Percentiles rank a stretch among this genome's conserved stretches.
Conservation (phyloP, 2,797 vertebrate species). For the Rhodeus uyekii region DNA sequence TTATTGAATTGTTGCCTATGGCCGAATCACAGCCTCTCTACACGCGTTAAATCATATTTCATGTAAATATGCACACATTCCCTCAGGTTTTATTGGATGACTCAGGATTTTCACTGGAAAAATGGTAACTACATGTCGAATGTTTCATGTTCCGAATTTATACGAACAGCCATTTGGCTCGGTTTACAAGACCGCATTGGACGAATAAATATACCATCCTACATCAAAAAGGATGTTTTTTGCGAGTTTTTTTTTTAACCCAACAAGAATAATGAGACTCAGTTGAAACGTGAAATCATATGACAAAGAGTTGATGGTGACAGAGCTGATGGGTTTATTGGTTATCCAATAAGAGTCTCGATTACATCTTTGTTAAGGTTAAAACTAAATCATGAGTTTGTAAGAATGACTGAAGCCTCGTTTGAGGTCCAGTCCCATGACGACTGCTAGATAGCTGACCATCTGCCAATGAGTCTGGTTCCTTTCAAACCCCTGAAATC, state of each 20-base stretch:
- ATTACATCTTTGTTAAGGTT: conserved; percentile 20
- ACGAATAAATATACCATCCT: not conserved
- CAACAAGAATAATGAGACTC: conserved; percentile 17
- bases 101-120: not conserved
- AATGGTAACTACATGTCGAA: not conserved
- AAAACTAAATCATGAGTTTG: conserved; percentile 16
- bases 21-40: not conserved
- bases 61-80: not conserved
- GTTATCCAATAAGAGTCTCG: conserved; percentile 22
- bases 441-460: conserved; percentile 26
- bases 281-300: conserved; percentile 15
- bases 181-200: conserved; percentile 13
- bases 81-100: not conserved
- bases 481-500: conserved; percentile 26
- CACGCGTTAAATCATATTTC: not conserved
- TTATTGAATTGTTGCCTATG: not conserved
- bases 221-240: conserved; percentile 13
- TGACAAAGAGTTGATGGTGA: conserved; percentile 20
- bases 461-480: conserved; percentile 41
- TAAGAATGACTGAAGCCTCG: not conserved
- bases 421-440: conserved; percentile 25
- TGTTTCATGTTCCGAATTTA: conserved; percentile 23
- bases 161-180: conserved; percentile 28
- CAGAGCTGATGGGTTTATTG: conserved; percentile 41
- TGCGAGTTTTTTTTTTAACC: not conserved